Evolutionary conservation across 2,113 vertebrate species (phyloP).

Genomic region (Cyanoderma ruficeps): DNA sequence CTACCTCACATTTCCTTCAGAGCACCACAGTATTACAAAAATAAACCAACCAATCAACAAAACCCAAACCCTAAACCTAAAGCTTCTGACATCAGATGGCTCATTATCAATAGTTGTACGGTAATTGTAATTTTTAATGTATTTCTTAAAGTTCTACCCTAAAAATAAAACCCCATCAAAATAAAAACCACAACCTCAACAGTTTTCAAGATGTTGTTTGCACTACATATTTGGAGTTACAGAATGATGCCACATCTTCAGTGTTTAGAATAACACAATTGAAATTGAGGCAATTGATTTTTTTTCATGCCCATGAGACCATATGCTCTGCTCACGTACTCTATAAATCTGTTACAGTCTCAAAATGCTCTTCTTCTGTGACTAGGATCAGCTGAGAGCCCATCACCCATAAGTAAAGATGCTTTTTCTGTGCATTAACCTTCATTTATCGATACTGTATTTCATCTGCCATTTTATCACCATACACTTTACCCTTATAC

Average conservation of each 20-base stretch:
- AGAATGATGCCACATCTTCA: not conserved
- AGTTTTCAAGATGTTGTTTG: not conserved
- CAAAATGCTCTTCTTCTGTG: not conserved
- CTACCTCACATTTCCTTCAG: not conserved
- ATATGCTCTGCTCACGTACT: fast-evolving
- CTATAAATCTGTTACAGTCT: not conserved
- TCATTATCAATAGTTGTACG: not conserved
- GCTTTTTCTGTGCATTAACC: not conserved
- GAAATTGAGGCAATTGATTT: not conserved
- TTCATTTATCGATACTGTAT: not conserved
- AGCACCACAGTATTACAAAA: not conserved
- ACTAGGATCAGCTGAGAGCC: not conserved
- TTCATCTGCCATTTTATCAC: not conserved
- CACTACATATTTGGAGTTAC: not conserved
- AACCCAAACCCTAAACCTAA: not conserved
- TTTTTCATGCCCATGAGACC: not conserved
- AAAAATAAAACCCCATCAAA: not conserved
- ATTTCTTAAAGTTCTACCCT: not conserved
- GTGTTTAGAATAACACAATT: not conserved
- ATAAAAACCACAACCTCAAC: not conserved
- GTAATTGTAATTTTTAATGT: not conserved
- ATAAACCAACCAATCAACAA: not conserved
- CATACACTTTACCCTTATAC: not conserved
- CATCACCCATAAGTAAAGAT: not conserved
- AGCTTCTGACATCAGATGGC: not conserved